Percentiles rank a stretch among this genome's conserved stretches.
These are phyloP conservation scores for Urechis unicinctus DNA, from an alignment of 2,888 invertebrate species.

Conservation along the genomic window DNA sequence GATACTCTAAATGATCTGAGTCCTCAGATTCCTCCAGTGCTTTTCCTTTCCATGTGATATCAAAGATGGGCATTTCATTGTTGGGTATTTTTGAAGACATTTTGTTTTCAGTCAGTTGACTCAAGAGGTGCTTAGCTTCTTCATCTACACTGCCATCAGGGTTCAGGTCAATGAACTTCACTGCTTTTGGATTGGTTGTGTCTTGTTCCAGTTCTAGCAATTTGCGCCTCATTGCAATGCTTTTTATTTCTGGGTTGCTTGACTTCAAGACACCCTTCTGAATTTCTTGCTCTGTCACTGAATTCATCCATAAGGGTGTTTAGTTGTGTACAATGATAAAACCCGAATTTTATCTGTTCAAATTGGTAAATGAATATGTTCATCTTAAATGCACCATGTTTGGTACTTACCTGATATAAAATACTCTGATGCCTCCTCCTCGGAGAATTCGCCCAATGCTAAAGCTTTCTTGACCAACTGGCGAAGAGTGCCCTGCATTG, in stretches of 20 bases:
- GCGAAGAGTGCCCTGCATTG: slow-evolving; percentile 6
- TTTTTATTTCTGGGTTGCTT: neutral
- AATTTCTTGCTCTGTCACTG: slow-evolving; percentile 19
- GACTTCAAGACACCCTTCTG: slow-evolving; percentile 9
- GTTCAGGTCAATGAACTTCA: slow-evolving; percentile 8
- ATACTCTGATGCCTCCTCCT: no score
- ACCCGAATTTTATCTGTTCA: no score
- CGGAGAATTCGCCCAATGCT: no score
- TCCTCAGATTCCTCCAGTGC: slow-evolving; percentile 13
- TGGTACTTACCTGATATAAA: neutral
- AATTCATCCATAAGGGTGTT: no score
- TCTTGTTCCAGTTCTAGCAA: neutral
- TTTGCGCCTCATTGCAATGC: neutral
- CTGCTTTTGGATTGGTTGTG: neutral
- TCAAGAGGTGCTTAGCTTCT: slow-evolving; percentile 2
- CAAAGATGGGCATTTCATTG: slow-evolving; percentile 7
- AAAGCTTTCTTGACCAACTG: no score
- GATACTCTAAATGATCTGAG: slow-evolving; percentile 10
- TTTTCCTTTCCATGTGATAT: slow-evolving; percentile 9
- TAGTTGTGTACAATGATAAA: slow-evolving; percentile 1
- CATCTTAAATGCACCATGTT: neutral
- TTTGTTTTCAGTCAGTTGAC: slow-evolving; percentile 5
- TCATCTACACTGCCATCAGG: slow-evolving; percentile 3
- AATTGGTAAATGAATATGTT: no score
- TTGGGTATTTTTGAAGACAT: slow-evolving; percentile 1